Conservation (phyloP, 92 coral and sea anemone species). For the Bergia sp. region DNA sequence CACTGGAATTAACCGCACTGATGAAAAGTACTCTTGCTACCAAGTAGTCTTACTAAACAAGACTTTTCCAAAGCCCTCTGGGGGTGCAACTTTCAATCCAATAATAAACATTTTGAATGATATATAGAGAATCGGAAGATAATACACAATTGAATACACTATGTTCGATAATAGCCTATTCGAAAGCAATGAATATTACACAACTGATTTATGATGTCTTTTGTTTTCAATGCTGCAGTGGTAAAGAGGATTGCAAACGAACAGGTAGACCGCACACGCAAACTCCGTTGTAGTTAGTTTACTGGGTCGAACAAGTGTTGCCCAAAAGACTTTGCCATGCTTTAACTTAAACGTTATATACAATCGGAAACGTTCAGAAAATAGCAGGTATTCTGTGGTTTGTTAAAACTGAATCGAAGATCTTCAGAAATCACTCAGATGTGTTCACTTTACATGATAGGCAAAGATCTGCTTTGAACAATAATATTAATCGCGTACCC, state of each 20-base stretch:
- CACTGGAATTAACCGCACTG: background rate
- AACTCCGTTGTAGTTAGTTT: background rate
- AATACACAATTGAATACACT: background rate
- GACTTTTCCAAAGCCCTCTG: background rate
- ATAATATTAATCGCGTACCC: too few species aligned
- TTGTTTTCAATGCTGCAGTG: slow-evolving; percentile 11
- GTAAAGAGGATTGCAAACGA: background rate
- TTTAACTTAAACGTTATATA: too few species aligned
- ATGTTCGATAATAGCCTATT: background rate
- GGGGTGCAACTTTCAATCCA: background rate
- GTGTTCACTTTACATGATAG: too few species aligned
- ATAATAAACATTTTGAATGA: background rate
- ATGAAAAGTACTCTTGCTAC: background rate
- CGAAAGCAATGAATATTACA: slow-evolving; percentile 5
- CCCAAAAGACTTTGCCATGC: too few species aligned
- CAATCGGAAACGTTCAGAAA: too few species aligned
- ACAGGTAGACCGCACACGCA: background rate
- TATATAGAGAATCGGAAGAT: slow-evolving; percentile 22
- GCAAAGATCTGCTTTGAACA: too few species aligned
- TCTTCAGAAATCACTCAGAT: too few species aligned
- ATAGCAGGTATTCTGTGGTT: too few species aligned
- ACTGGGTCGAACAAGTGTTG: too few species aligned
- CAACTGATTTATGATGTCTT: background rate
- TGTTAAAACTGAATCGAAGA: too few species aligned
- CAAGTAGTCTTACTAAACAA: too few species aligned